Base-by-base conservation (phyloP, 1,140 invertebrate genomes). In the Laupala kohalensis region DNA sequence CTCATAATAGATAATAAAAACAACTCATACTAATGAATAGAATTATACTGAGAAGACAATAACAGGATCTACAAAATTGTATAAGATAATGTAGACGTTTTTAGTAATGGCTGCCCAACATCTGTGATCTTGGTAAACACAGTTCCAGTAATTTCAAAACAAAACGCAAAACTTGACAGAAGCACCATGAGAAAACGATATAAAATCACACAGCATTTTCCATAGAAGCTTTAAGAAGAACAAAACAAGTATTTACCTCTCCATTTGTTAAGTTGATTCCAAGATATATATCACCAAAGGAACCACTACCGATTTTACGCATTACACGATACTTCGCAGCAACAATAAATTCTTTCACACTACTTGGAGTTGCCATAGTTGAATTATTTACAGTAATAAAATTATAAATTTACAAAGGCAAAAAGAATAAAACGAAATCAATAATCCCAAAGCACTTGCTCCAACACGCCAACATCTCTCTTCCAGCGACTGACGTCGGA, bases 231-330 rank as follows among this genome's bases (percentile, higher is more conserved):
- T 19, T n/a, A n/a, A n/a, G n/a, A n/a, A n/a, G n/a, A n/a, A n/a
- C n/a, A n/a, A 53, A 53, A 53, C 19, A 53, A 13, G 19, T 53
- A 53, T 23, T 85, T 84, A 93, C 92, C 89, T 98, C 96, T 81
- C 96, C 96, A 89, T 95, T 97, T 78, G 90, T 87, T 78, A 96
- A 89, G 86, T 97, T 98, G 82, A 98, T 96, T 74, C 93, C 96
- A 77, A 99, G 86, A 83, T 97, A 99, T 80, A 99, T 99, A 83
- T 99, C 97, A 79, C 97, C 97, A 84, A 99, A 99, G 4, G 96
- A 98, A 75, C 97, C 97, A 81, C 94, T 96, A 80, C 94, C 97
- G 79, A 99, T 98, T 87, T 97, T 97, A 76, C 96, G 86, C 77
- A 97, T 90, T 76, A 99, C 87, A 79, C 95, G 90, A 84, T 98